Evolutionary conservation across 2,113 vertebrate genomes (phyloP).

Genomic region (Eretmochelys imbricata): DNA sequence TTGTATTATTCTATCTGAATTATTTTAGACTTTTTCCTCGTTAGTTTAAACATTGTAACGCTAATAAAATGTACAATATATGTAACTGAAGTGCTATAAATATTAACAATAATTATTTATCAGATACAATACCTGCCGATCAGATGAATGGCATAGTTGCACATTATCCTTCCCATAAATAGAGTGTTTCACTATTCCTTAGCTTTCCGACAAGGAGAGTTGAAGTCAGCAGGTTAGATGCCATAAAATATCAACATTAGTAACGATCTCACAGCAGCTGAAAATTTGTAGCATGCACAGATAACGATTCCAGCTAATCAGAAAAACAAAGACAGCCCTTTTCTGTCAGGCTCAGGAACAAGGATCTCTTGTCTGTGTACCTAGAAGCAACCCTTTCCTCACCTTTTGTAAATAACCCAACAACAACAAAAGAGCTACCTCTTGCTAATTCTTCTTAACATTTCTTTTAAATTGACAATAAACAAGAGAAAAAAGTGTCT

Average conservation of each 20-base stretch:
- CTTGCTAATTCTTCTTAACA: neutral
- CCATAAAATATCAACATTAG: neutral
- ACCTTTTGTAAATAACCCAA: neutral
- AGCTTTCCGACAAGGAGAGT: neutral
- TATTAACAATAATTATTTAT: neutral
- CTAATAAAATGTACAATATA: neutral
- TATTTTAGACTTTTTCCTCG: neutral
- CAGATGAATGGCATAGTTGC: neutral
- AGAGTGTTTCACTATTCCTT: neutral
- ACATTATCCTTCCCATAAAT: neutral
- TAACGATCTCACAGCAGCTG: neutral
- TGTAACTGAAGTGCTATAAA: fast-evolving
- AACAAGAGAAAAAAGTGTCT: neutral
- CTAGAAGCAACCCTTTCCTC: neutral
- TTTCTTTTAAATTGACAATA: neutral
- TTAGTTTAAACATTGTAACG: neutral
- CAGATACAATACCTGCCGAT: neutral
- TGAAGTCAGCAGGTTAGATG: neutral
- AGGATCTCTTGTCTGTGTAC: neutral
- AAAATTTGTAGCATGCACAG: neutral
- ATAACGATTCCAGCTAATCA: neutral
- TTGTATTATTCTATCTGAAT: neutral
- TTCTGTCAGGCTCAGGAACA: neutral
- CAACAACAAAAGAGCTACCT: neutral
- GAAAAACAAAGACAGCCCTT: neutral